Evolutionary conservation across 2,888 invertebrate genomes (phyloP).

Genomic region (Xestia xanthographa): DNA sequence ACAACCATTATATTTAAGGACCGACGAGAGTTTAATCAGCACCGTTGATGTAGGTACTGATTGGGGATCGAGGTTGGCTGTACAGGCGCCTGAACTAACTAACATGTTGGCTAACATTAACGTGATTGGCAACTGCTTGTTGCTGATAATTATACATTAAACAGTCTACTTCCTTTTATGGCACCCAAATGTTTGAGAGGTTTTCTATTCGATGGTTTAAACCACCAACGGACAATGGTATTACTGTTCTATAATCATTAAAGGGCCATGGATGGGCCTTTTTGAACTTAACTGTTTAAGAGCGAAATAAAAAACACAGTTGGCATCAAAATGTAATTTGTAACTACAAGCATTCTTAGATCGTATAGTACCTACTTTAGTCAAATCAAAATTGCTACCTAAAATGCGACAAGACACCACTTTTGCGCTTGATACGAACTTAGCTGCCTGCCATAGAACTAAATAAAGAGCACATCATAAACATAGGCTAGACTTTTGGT

Average conservation of each 20-base stretch:
- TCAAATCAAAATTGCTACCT: not conserved
- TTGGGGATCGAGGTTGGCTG: not conserved
- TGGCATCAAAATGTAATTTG: not conserved
- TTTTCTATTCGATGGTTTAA: not conserved
- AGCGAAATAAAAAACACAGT: not conserved
- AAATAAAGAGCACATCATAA: not conserved
- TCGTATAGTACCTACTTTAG: not conserved
- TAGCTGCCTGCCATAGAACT: too few relatives aligned
- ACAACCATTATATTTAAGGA: not conserved
- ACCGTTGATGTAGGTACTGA: not conserved
- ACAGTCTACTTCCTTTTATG: not conserved
- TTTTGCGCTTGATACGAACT: not conserved
- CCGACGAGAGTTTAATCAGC: not conserved
- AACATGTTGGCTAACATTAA: not conserved
- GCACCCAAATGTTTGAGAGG: not conserved
- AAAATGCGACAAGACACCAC: not conserved
- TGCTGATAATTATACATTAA: not conserved
- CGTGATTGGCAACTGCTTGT: not conserved
- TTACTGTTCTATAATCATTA: not conserved
- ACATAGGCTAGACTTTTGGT: too few relatives aligned
- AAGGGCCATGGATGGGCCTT: not conserved
- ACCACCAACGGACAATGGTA: not conserved
- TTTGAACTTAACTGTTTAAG: not conserved
- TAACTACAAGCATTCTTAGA: not conserved
- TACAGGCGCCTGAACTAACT: too few relatives aligned